Base-by-base conservation (phyloP, 1,140 invertebrate genomes). In the Drosophila guanche region DNA sequence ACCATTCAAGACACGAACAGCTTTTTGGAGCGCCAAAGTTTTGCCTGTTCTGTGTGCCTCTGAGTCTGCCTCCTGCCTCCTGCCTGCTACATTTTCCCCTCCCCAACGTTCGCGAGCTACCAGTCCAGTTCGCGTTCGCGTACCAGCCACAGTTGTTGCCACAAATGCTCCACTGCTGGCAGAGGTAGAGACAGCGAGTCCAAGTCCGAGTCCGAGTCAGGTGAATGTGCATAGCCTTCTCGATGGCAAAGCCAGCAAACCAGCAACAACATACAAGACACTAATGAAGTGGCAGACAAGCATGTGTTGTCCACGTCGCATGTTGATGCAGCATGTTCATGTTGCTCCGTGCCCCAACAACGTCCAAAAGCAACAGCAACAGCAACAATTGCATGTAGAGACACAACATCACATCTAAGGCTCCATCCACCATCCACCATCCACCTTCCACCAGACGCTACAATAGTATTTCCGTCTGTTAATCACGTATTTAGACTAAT, bases 401-500 rank as follows among this genome's bases (percentile, higher is more conserved):
- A 22, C 53, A 56, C 48, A 51, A 29, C 25, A 20, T 50, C 48
- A n/a, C 5, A 33, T 3, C 48, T 29, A n/a, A n/a, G 12, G n/a
- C 23, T 23, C 6, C 45, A 43, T 3, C n/a, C 3, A 43, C n/a
- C 42, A 43, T 43, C 42, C 3, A 5, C n/a, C 42, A 43, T 3
- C n/a, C 3, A 43, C n/a, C 42, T 20, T 43, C 42, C 3, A 5
- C n/a, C 42, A 43, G 2, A 46, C 45, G 60, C 42, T 65, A 55
- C 71, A 75, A 75, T 50, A 54, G 72, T 46, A 76, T 55, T 75
- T 73, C 62, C 72, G 72, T 63, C 63, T 76, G 53, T 76, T 76
- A 76, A 76, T 76, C 73, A 76, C 73, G 74, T 76, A 76, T 76
- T 76, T 76, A 69, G 73, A 76, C 73, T 76, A 76, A 76, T 76